Evolutionary conservation across 2,888 invertebrate genomes (phyloP).

Genomic region (Phengaris alcon): DNA sequence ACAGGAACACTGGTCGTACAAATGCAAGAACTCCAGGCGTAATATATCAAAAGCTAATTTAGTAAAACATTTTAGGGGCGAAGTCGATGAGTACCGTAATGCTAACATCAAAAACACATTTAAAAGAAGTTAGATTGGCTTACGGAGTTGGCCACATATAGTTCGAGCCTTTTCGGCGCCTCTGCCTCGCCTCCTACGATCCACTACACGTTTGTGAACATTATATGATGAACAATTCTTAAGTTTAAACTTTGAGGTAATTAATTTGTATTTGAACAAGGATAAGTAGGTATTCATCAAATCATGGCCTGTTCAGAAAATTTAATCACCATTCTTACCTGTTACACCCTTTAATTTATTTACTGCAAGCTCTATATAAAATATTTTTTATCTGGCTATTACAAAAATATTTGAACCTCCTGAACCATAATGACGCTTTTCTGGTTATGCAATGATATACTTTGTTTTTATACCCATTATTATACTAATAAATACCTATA

Average conservation of each 20-base stretch:
- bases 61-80: slow-evolving; percentile 62
- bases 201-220: slow-evolving; percentile 71
- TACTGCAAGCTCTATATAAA: too few species aligned
- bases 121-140: slow-evolving; percentile 80
- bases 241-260: neutral
- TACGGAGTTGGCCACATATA: slow-evolving; percentile 70
- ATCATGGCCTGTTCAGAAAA: too few species aligned
- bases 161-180: slow-evolving; percentile 67
- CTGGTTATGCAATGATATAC: too few species aligned
- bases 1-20: slow-evolving; percentile 12
- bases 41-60: slow-evolving; percentile 75
- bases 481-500: too few species aligned
- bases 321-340: too few species aligned
- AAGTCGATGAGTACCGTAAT: slow-evolving; percentile 69
- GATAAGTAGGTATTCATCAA: too few species aligned
- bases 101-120: slow-evolving; percentile 79
- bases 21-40: slow-evolving; percentile 35
- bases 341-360: too few species aligned
- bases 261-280: neutral
- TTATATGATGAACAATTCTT: slow-evolving; percentile 45
- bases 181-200: slow-evolving; percentile 51
- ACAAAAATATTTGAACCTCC: too few species aligned
- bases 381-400: too few species aligned
- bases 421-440: too few species aligned
- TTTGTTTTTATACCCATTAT: too few species aligned